Evolutionary conservation across 1,140 invertebrate genomes (phyloP), one percentile per base, ranked within the genome.

Genomic region (Tachypleus tridentatus): DNA sequence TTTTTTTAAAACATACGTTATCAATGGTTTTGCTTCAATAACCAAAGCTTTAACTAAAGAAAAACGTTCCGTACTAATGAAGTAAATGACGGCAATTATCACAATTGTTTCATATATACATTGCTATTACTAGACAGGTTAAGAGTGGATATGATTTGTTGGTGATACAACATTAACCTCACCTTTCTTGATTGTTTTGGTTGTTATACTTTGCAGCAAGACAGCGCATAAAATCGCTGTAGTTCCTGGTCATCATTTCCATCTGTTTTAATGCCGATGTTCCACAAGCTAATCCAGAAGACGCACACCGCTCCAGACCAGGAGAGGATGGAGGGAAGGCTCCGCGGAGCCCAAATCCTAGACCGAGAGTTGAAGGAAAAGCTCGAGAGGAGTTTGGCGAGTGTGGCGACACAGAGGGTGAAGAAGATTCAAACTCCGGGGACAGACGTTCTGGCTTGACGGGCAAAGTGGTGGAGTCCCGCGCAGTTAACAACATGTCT

Each of bases 121-220:
- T 29, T 29, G 29, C 29, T 29, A 29, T 29, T 29, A 29, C 29
- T 29, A 29, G 29, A 29, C 29, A 29, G 29, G 29, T 29, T 29
- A 29, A 29, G 29, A 29, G 29, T 29, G 29, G 29, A 29, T 29
- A 29, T 29, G 2, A 29, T 29, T 29, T 29, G 29, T 2, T 29
- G 29, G 29, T 29, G 29, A 29, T 29, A 29, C 29, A 29, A 29
- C 29, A 29, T 29, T 29, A 29, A 54, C 29, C 65, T 64, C 54
- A 68, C 67, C 63, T 68, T n/a, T 65, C 67, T 51, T 69, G 67
- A 58, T 86, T 83, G 78, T 87, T 86, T 68, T 83, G 76, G 79
- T 89, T 88, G 76, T 93, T 93, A 80, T 94, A 93, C 74, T 92
- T 90, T 63, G 91, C 90, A 50, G 91, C 91, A 56, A 94, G 82